Conservation (phyloP, 2,888 invertebrate genomes). For the Entomobrya proxima region DNA sequence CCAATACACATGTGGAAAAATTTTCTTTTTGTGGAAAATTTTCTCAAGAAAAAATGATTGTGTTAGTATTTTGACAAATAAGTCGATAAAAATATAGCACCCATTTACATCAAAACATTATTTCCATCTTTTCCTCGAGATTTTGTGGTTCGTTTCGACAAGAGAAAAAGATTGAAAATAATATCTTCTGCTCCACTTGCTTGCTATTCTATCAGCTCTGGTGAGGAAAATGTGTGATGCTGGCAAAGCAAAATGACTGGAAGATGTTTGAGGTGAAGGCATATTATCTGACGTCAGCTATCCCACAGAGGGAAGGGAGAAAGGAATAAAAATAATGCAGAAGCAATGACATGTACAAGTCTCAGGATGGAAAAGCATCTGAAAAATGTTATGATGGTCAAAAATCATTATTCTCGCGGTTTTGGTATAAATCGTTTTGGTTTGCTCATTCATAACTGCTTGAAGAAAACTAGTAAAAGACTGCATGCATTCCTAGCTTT, state of each 20-base stretch:
- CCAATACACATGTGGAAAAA: not conserved
- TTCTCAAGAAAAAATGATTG: not conserved
- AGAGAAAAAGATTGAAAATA: conserved; percentile 10
- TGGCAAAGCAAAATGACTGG: not conserved
- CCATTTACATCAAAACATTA: not conserved
- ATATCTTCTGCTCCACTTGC: conserved; percentile 41
- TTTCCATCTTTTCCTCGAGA: not conserved
- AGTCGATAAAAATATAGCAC: conserved; percentile 22
- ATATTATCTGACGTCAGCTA: conserved; percentile 60
- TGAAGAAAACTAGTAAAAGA: not conserved
- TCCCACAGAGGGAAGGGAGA: conserved; percentile 22
- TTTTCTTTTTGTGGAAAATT: not conserved
- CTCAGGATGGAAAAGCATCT: conserved; percentile 34
- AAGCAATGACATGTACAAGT: not conserved
- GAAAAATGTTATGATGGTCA: conserved; percentile 42
- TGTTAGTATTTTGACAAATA: conserved; percentile 11
- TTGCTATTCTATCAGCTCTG: conserved; percentile 17
- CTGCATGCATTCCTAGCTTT: not conserved
- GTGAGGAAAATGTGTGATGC: not conserved
- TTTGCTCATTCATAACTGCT: not conserved
- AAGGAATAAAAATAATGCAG: not conserved
- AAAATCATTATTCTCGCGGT: conserved; percentile 36
- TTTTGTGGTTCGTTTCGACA: not conserved
- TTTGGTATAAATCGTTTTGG: not conserved
- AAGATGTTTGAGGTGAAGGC: conserved; percentile 37